Percentiles rank a stretch among this genome's conserved stretches.
These are phyloP conservation scores for Cyphomyrus discorhynchus DNA, from an alignment of 2,113 vertebrate genomes.

Conservation along the genomic window DNA sequence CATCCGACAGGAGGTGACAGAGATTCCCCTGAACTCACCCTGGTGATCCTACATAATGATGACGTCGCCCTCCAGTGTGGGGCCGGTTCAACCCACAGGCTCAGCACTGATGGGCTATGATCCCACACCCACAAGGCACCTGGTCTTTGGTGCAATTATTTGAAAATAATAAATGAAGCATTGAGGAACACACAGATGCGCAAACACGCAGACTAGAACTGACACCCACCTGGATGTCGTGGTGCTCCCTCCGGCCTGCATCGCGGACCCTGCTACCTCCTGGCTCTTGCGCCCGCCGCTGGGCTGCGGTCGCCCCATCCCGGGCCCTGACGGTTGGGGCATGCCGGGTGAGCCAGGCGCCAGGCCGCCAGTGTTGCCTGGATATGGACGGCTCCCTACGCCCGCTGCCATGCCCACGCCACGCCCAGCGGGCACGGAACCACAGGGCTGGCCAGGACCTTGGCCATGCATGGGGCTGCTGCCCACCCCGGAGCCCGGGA, in stretches of 20 bases:
- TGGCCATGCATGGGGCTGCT: constrained; percentile 94
- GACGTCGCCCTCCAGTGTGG: neutral
- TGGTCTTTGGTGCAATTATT: neutral
- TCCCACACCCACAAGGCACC: neutral
- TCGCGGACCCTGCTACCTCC: constrained; percentile 72
- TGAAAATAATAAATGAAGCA: neutral
- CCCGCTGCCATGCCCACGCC: constrained; percentile 69
- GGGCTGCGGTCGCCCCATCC: constrained; percentile 87
- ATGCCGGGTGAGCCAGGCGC: constrained; percentile 88
- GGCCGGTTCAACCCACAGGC: neutral
- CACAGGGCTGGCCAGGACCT: constrained; percentile 73
- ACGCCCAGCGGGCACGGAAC: constrained; percentile 61
- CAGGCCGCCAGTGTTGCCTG: constrained; percentile 56
- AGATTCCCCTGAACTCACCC: neutral
- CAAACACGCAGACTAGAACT: neutral
- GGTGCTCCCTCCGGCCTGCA: constrained; percentile 78
- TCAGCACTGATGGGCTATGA: neutral
- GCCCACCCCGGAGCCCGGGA: constrained; percentile 63
- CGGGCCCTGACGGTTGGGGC: constrained; percentile 81
- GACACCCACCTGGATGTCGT: constrained; percentile 75
- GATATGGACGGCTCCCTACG: constrained; percentile 78
- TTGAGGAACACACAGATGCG: neutral
- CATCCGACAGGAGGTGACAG: neutral
- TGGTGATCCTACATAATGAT: neutral
- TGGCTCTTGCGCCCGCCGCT: constrained; percentile 83